Percentiles rank a stretch among this genome's conserved stretches.
These are phyloP conservation scores for Ifrita kowaldi DNA, from an alignment of 2,113 vertebrate species.

Conservation along the genomic window DNA sequence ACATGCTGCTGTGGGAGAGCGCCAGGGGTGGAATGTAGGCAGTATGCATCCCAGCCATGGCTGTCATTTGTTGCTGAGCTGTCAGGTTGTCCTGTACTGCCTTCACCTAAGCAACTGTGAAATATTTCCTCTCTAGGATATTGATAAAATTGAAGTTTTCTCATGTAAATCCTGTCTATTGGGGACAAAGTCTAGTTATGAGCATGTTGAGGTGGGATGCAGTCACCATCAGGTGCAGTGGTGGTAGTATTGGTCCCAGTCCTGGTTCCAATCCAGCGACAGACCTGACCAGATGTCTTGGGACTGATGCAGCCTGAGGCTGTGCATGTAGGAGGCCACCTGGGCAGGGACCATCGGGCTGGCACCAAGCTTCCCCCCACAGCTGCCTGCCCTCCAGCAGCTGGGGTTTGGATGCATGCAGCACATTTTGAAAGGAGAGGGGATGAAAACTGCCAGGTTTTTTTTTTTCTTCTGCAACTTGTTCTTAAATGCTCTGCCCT, in stretches of 20 bases:
- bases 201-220: neutral
- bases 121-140: neutral
- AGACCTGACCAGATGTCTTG: neutral
- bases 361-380: accelerated
- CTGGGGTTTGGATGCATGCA: neutral
- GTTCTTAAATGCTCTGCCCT: neutral
- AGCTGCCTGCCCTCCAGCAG: neutral
- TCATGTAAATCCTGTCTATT: neutral
- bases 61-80: neutral
- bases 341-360: accelerated
- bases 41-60: accelerated
- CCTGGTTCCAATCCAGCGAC: accelerated
- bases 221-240: accelerated
- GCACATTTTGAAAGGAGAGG: neutral
- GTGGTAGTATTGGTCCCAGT: accelerated
- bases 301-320: neutral
- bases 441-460: neutral
- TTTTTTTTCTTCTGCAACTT: neutral
- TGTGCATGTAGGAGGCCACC: neutral
- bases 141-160: neutral
- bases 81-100: neutral
- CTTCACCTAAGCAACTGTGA: neutral
- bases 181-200: neutral
- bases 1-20: accelerated
- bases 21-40: neutral